Conservation (phyloP, 30 jellyfish, hydroid and myxozoan genomes). For the Turritopsis rubra region DNA sequence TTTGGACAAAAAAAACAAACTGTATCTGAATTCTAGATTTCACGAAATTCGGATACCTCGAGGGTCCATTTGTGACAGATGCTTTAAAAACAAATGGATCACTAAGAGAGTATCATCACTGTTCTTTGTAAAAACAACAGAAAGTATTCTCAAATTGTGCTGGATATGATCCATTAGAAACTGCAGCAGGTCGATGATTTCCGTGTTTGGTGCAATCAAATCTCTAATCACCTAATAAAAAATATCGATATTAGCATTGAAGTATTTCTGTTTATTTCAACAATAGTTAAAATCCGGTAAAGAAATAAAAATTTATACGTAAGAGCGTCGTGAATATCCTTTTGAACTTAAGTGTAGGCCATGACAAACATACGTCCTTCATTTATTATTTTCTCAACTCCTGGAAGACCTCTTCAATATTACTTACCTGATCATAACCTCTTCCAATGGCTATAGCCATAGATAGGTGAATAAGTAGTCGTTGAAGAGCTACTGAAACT, state of each 20-base stretch:
- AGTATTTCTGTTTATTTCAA: background rate
- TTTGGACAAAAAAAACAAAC: background rate
- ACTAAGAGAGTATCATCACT: slow-evolving; percentile 31
- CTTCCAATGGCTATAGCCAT: slow-evolving; percentile 34
- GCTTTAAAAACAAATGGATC: slow-evolving; percentile 29
- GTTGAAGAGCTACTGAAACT: slow-evolving; percentile 32
- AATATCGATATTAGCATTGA: too few species aligned
- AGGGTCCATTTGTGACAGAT: slow-evolving; percentile 10
- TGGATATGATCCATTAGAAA: slow-evolving; percentile 37
- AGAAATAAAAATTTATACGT: background rate
- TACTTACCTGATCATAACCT: slow-evolving; percentile 30
- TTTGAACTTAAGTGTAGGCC: too few species aligned
- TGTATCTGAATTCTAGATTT: background rate
- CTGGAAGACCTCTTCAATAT: background rate
- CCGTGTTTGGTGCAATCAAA: background rate
- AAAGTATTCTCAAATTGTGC: slow-evolving; percentile 21
- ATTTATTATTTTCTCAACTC: too few species aligned
- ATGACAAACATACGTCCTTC: too few species aligned
- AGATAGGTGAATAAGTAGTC: slow-evolving; percentile 40
- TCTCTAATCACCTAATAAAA: background rate
- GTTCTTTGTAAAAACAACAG: slow-evolving; percentile 39
- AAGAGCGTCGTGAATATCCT: too few species aligned
- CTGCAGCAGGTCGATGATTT: background rate
- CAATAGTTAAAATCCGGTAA: background rate
- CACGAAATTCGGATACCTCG: background rate